Percentiles rank a stretch among this genome's conserved stretches.
These are phyloP conservation scores for Thomomys bottae DNA, from an alignment of 2,113 vertebrate species.

Conservation along the genomic window DNA sequence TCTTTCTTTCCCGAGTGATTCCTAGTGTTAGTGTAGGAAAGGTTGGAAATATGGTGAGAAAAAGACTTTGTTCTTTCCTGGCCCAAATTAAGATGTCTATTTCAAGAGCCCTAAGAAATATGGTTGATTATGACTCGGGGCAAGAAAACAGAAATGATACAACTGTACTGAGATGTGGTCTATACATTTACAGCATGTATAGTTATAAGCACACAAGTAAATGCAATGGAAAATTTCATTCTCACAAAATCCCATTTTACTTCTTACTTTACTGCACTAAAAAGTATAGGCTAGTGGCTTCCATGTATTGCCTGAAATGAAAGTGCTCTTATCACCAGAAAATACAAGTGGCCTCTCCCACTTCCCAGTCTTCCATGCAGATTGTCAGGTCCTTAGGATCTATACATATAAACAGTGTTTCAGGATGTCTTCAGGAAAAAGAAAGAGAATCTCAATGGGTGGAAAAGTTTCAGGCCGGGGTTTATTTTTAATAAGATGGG, in stretches of 20 bases:
- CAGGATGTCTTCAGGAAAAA: too few relatives aligned
- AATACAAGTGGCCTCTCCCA: too few relatives aligned
- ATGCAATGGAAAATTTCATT: not conserved
- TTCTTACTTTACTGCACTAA: constrained; percentile 3
- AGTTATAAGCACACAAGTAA: not conserved
- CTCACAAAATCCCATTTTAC: not conserved
- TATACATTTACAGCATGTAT: not conserved
- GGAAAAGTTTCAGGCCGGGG: too few relatives aligned
- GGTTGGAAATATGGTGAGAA: not conserved
- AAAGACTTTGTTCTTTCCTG: not conserved
- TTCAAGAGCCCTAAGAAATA: not conserved
- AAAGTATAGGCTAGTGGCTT: not conserved
- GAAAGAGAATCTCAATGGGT: too few relatives aligned
- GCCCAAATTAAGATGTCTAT: constrained; percentile 1
- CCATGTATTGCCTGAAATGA: not conserved
- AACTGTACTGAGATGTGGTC: not conserved
- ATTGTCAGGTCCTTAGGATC: too few relatives aligned
- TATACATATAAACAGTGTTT: too few relatives aligned
- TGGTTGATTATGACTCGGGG: not conserved
- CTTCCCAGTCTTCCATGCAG: too few relatives aligned
- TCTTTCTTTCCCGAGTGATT: not conserved
- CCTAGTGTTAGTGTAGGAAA: constrained; percentile 32
- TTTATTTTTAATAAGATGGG: too few relatives aligned
- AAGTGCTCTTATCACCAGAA: not conserved
- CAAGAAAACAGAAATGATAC: not conserved